Evolutionary conservation across 2,888 invertebrate genomes (phyloP).

Genomic region (Drosophila stalkeri): DNA sequence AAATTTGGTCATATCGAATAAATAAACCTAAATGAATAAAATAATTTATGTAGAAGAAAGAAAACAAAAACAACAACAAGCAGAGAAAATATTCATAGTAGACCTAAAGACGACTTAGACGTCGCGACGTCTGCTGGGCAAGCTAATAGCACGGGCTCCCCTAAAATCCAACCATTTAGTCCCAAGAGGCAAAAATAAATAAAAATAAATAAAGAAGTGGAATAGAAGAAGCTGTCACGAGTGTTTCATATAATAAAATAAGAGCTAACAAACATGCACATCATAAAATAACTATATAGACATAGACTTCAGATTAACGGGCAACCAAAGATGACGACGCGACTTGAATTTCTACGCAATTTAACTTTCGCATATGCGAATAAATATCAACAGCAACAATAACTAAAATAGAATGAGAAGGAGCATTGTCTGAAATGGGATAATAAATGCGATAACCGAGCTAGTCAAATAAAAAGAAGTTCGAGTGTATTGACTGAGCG

Average conservation of each 20-base stretch:
- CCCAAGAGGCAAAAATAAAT: slow-evolving; percentile 2
- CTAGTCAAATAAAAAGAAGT: slow-evolving; percentile 14
- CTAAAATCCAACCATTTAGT: not conserved
- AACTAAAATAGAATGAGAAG: slow-evolving; percentile 3
- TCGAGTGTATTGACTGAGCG: not conserved
- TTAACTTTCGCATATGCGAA: slow-evolving; percentile 70
- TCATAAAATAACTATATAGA: slow-evolving; percentile 74
- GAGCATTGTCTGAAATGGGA: slow-evolving; percentile 47
- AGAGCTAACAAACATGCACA: slow-evolving; percentile 59
- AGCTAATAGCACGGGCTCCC: slow-evolving; percentile 6
- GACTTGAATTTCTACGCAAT: slow-evolving; percentile 77
- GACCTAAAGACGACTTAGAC: slow-evolving; percentile 30
- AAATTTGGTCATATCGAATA: slow-evolving; percentile 56
- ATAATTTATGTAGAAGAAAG: slow-evolving; percentile 48
- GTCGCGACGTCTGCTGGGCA: slow-evolving; percentile 7
- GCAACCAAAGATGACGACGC: slow-evolving; percentile 52
- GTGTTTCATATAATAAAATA: slow-evolving; percentile 55
- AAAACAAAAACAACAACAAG: not conserved
- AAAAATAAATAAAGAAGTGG: not conserved
- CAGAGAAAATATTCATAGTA: slow-evolving; percentile 34
- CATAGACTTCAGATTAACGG: slow-evolving; percentile 54
- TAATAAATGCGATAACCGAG: slow-evolving; percentile 68
- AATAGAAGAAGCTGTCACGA: slow-evolving; percentile 28
- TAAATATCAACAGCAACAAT: slow-evolving; percentile 28
- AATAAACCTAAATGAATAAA: slow-evolving; percentile 21